These are phyloP conservation scores for Cryptocephalus moraei DNA, from an alignment of 2,888 invertebrate genomes.

Conservation along the genomic window DNA sequence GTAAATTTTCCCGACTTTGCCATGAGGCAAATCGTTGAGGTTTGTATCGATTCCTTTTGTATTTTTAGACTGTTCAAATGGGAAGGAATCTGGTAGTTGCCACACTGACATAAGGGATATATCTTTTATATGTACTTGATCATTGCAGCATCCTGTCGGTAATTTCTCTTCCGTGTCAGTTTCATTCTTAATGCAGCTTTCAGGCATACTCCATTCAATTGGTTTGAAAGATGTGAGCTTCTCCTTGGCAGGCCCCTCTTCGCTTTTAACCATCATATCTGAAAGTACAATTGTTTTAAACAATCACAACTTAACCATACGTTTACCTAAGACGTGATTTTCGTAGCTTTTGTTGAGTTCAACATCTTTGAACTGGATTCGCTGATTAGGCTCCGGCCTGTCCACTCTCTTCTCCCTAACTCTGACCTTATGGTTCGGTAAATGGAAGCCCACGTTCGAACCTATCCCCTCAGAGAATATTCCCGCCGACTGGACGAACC, in stretches of 20 bases:
- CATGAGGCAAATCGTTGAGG: slow-evolving; percentile 11
- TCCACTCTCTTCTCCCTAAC: slow-evolving; percentile 2
- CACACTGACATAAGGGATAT: slow-evolving; percentile 24
- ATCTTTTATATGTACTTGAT: no score
- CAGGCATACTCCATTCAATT: slow-evolving; percentile 5
- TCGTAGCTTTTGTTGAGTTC: no score
- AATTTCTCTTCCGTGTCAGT: slow-evolving; percentile 1
- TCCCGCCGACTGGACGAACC: slow-evolving; percentile 10
- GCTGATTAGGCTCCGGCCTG: neutral
- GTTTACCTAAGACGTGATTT: no score
- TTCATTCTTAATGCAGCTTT: slow-evolving; percentile 4
- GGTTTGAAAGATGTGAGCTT: slow-evolving; percentile 3
- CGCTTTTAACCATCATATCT: slow-evolving; percentile 4
- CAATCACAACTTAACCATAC: no score
- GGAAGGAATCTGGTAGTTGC: slow-evolving; percentile 33
- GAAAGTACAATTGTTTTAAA: slow-evolving; percentile 1
- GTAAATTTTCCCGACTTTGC: slow-evolving; percentile 13
- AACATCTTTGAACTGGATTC: no score
- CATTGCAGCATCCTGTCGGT: neutral
- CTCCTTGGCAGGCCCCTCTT: neutral
- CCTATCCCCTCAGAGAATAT: slow-evolving; percentile 14
- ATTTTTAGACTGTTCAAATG: slow-evolving; percentile 8
- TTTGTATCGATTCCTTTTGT: slow-evolving; percentile 4
- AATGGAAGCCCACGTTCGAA: neutral
- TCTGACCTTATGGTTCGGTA: neutral